Base-by-base conservation (phyloP, 2,797 vertebrate genomes). In the Coregonus ussuriensis region DNA sequence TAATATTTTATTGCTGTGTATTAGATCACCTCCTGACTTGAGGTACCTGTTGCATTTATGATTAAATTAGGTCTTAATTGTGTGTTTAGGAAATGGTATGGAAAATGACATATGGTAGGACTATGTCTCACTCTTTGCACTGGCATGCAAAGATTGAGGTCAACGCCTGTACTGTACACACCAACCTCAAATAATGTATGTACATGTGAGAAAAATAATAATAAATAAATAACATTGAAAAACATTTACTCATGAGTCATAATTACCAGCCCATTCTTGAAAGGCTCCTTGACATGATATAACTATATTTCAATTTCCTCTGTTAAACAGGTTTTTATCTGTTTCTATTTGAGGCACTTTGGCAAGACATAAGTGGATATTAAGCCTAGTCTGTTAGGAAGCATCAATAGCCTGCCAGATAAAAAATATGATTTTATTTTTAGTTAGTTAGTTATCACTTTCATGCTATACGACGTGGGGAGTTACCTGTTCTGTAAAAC, bases 351-450 rank as follows among this genome's bases (percentile, higher is more conserved):
- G 84, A 87, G 88, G 21, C 86, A 76, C 33, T 84, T 80, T 92
- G 89, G 90, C 85, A 86, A 78, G 77, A 91, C 83, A 84, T 33
- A 76, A 89, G 84, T 88, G 63, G 82, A 87, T 83, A 77, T 86
- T 37, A 85, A 81, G 73, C 83, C 85, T 74, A 81, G 52, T 75
- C 77, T 47, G 16, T 87, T 90, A 81, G 85, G 86, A 80, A 79
- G 81, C 76, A 74, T 62, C 59, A 41, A 63, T 31, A 41, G 63
- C 75, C 81, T 86, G 81, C 53, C 35, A 83, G 85, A 90, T 89
- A 82, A 84, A 79, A 86, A 76, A 84, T 74, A 84, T 78, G 37
- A 71, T 88, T 84, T 88, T 84, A 79, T 65, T 72, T 72, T 25
- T 25, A 25, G 25, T 85, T 77, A 74, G 71, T 81, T 80, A 86